A percentile compares a stretch with the other conserved stretches of the same genome.
These are phyloP conservation scores for Sorex fumeus DNA, from an alignment of 2,113 vertebrate genomes.

Conservation along the genomic window DNA sequence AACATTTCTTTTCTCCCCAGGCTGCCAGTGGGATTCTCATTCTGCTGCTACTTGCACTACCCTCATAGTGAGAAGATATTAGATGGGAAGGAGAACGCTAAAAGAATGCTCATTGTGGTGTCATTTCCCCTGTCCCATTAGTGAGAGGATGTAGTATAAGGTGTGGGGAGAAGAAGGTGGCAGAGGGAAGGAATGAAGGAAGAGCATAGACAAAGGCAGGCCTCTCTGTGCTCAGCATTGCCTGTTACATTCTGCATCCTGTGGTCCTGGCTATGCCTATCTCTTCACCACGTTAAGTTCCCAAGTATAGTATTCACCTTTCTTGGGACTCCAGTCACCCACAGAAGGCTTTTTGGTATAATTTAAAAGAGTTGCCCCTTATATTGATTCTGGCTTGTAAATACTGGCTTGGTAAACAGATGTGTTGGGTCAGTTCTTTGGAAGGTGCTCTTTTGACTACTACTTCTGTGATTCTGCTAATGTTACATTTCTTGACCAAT, in stretches of 20 bases:
- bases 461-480: neutral
- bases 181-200: too few relatives aligned
- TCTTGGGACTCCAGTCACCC: neutral
- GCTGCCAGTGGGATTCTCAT: neutral
- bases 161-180: neutral
- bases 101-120: too few relatives aligned
- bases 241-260: neutral
- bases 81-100: too few relatives aligned
- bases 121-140: neutral
- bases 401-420: neutral
- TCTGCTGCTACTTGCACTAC: neutral
- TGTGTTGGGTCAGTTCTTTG: neutral
- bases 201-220: neutral
- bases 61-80: too few relatives aligned
- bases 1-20: neutral
- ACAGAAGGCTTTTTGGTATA: neutral
- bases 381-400: neutral
- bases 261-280: neutral
- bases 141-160: neutral
- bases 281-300: neutral
- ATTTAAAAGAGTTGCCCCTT: neutral
- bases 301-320: neutral
- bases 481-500: neutral
- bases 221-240: too few relatives aligned
- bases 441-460: neutral